A percentile compares a stretch with the other conserved stretches of the same genome.
phyloP scores from a whole-genome alignment of 2,797 vertebrate genomes.

The Phalloptychus januarius region DNA sequence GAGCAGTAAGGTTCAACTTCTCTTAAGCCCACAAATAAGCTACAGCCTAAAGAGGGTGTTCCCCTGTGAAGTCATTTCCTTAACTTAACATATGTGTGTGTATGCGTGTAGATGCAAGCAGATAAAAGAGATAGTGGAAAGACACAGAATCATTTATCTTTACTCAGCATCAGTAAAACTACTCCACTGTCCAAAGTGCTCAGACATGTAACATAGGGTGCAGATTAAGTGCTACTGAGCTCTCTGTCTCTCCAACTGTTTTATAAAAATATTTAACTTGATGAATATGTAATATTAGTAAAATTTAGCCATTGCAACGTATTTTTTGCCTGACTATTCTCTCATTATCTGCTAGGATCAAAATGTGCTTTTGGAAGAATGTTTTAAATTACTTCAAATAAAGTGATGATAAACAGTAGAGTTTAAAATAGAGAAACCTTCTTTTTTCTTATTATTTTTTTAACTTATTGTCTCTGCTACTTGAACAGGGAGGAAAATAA shows the following conservation, averaged over 20 bases:
- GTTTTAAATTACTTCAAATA: background rate
- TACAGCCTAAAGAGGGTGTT: too few species aligned
- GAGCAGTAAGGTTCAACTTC: too few species aligned
- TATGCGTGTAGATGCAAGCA: too few species aligned
- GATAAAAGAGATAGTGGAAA: too few species aligned
- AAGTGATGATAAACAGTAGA: background rate
- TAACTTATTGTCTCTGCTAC: background rate
- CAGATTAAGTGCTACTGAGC: background rate
- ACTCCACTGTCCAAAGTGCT: background rate
- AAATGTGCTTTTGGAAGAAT: background rate
- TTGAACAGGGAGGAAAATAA: background rate
- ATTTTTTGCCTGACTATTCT: background rate
- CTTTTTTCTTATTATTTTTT: background rate
- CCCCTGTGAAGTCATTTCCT: too few species aligned
- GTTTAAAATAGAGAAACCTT: background rate
- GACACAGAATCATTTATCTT: too few species aligned
- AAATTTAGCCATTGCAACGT: background rate
- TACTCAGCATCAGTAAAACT: background rate
- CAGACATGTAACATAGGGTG: background rate
- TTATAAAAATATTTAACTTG: background rate
- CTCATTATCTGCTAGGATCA: background rate
- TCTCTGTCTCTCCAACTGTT: background rate
- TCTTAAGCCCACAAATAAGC: too few species aligned
- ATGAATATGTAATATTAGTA: background rate
- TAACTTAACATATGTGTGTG: too few species aligned